Evolutionary conservation across 2,797 vertebrate species (phyloP).

Genomic region (Clarias pachynema): DNA sequence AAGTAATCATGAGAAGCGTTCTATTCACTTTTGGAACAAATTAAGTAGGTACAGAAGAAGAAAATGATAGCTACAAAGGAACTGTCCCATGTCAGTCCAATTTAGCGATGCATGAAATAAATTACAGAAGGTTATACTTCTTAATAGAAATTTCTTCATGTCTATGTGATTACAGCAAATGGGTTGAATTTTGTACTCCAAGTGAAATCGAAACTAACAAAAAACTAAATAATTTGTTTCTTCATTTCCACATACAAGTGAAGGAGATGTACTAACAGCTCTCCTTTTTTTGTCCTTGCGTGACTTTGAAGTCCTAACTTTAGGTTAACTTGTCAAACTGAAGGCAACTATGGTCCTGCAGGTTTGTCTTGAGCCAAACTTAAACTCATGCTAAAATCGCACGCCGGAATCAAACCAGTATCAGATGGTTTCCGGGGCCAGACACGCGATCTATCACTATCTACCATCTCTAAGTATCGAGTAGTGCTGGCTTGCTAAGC

Average conservation of each 20-base stretch:
- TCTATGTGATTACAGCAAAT: not conserved
- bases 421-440: constrained; percentile 44
- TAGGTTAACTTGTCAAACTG: not conserved
- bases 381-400: constrained; percentile 28
- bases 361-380: constrained; percentile 13
- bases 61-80: not conserved
- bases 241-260: not conserved
- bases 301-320: constrained; percentile 21
- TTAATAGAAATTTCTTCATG: not conserved
- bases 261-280: not conserved
- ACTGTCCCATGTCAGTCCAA: not conserved
- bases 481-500: constrained; percentile 45
- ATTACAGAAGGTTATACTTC: not conserved
- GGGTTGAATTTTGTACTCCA: not conserved
- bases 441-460: constrained; percentile 54
- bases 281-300: constrained; percentile 22
- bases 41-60: not conserved
- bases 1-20: not conserved
- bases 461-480: constrained; percentile 48
- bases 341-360: not conserved
- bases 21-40: not conserved
- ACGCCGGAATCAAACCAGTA: constrained; percentile 25
- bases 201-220: constrained; percentile 3
- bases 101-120: not conserved
- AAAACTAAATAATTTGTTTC: not conserved